Evolutionary conservation across 35 echinoderm and acorn worm genomes (phyloP).

Genomic region (Holothuria glaberrima): DNA sequence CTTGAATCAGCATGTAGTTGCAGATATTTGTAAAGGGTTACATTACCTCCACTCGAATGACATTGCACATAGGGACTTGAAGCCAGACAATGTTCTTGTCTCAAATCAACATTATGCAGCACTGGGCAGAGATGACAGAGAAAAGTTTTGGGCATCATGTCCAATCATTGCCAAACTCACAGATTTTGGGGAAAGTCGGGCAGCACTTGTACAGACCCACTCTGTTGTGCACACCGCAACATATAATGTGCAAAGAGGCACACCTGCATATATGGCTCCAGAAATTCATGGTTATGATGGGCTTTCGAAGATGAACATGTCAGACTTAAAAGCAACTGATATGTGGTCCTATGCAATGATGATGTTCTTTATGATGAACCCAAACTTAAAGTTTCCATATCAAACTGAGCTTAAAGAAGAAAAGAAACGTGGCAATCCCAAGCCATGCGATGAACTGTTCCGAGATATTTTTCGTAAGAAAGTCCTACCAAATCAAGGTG

Average conservation of each 20-base stretch:
- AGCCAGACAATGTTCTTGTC: slow-evolving; percentile 46
- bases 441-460: not conserved
- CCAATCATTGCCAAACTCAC: slow-evolving; percentile 19
- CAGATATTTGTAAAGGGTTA: too few species aligned
- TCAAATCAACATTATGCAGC: slow-evolving; percentile 39
- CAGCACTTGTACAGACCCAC: slow-evolving; percentile 13
- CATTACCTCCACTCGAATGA: too few species aligned
- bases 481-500: not conserved
- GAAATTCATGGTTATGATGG: not conserved
- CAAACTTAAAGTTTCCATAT: not conserved
- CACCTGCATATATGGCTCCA: slow-evolving; percentile 13
- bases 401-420: not conserved
- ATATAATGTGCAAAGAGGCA: not conserved
- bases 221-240: not conserved
- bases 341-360: not conserved
- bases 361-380: not conserved
- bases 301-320: not conserved
- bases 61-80: slow-evolving; percentile 45
- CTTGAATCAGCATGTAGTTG: too few species aligned
- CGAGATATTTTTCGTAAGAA: not conserved
- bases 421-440: not conserved
- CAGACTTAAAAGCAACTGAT: slow-evolving; percentile 2
- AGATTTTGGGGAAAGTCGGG: slow-evolving; percentile 54
- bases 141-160: not conserved
- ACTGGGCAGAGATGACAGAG: not conserved